Evolutionary conservation across 2,797 vertebrate species (phyloP).

Genomic region (Tympanoctomys barrerae): DNA sequence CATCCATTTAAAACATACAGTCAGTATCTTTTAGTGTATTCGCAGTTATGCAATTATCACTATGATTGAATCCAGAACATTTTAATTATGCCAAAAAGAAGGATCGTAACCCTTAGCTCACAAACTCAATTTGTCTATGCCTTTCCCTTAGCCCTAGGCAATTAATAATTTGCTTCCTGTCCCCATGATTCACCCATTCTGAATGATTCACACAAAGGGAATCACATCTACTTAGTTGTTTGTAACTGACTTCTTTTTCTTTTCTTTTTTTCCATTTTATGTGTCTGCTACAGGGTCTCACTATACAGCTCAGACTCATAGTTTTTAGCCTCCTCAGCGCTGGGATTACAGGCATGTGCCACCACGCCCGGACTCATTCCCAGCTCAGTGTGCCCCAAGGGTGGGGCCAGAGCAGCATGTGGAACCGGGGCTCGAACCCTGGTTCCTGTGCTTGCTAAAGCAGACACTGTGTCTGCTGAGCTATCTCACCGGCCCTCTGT

Average conservation of each 20-base stretch:
- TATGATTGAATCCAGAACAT: background rate
- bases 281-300: no score
- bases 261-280: no score
- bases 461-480: no score
- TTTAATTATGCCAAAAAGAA: slow-evolving; percentile 26
- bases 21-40: background rate
- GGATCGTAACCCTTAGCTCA: background rate
- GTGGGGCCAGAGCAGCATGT: no score
- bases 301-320: no score
- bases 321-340: no score
- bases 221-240: no score
- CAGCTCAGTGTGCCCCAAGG: no score
- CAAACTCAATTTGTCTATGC: background rate
- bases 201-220: background rate
- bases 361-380: no score
- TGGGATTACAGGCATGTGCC: no score
- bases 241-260: background rate
- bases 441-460: no score
- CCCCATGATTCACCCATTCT: background rate
- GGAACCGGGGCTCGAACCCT: no score
- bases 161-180: background rate
- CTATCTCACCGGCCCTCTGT: background rate
- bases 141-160: background rate
- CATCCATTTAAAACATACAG: background rate
- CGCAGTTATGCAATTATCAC: background rate